Evolutionary conservation across 1,140 invertebrate genomes (phyloP), one percentile per base, ranked within the genome.

Genomic region (Thalassaphorura encarpata): DNA sequence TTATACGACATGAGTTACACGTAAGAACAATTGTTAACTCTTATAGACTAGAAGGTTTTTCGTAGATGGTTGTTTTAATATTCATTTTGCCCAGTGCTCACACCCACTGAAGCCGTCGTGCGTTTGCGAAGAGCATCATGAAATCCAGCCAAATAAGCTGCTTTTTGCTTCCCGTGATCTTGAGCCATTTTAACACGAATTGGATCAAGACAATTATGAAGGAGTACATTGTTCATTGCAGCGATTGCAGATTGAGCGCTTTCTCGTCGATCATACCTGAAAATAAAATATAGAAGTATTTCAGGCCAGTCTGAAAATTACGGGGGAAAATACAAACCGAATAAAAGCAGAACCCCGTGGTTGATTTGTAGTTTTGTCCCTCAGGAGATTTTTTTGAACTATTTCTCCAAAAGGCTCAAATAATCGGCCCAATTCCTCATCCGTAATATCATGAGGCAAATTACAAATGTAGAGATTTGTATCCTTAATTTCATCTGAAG

Each of bases 401-500:
- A 94, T 93, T 56, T 81, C 79, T 23, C 90, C 89, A 75, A 81
- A 93, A 68, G 84, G 83, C 56, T 81, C 81, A 74, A 95, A 95
- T 67, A 91, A 78, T 41, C 82, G 80, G 66, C 88, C 83, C 41
- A 95, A 74, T 66, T 89, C 82, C 46, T 83, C 78, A 66, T 91
- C 85, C 21, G 83, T 86, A 43, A 87, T 81, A 64, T 84, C 83
- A 68, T 77, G 83, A 31, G 91, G 91, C 58, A 97, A 76, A 76
- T 93, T 93, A 53, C 88, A 85, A 49, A 97, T 83, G 74, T 95
- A 97, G 36, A 96, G 75, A 75, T 97, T 97, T 15, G 91, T 92
- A 70, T 92, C 89, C 72, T 95, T 96, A 60, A 92, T 91, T 54
- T 89, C 85, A 59, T 95, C 89, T 18, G 88, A 86, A 40, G 87